Percentiles rank a stretch among this genome's conserved stretches.
Evolutionary conservation across 2,888 invertebrate genomes (phyloP).

Genomic region (Drosophila mimetica): DNA sequence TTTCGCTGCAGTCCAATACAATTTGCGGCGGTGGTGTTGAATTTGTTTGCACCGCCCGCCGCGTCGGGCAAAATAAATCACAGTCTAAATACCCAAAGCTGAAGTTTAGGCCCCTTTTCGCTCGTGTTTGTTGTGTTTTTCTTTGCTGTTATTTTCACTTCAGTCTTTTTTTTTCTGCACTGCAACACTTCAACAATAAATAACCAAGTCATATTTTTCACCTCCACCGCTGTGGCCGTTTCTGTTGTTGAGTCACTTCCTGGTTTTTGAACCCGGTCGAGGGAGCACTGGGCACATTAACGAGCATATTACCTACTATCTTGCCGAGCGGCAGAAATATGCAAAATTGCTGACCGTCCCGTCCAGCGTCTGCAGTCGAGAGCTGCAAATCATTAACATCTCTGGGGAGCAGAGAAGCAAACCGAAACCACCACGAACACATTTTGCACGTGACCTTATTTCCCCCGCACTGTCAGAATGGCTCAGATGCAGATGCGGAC

Average conservation of each 20-base stretch:
- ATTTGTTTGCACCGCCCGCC: conserved; percentile 66
- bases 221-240: conserved; percentile 54
- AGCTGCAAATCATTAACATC: conserved; percentile 79
- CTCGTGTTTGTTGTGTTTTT: conserved; percentile 27
- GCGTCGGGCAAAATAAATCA: conserved; percentile 72
- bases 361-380: conserved; percentile 26
- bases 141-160: conserved; percentile 27
- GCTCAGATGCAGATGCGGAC: conserved; percentile 44
- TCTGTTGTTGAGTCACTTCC: conserved; percentile 78
- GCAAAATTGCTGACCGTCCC: conserved; percentile 66
- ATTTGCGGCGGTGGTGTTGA: conserved; percentile 21
- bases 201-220: conserved; percentile 80
- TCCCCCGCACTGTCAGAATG: conserved; percentile 71
- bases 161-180: conserved; percentile 68
- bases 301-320: conserved; percentile 79
- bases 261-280: conserved; percentile 73
- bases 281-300: conserved; percentile 71
- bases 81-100: conserved; percentile 77
- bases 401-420: conserved; percentile 44
- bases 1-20: conserved; percentile 23
- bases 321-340: conserved; percentile 66
- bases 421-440: conserved; percentile 67
- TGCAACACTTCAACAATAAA: conserved; percentile 80
- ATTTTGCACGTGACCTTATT: conserved; percentile 79
- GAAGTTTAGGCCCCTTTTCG: conserved; percentile 70